A percentile compares a stretch with the other conserved stretches of the same genome.
These are phyloP conservation scores for Hylaeus anthracinus DNA, from an alignment of 1,140 invertebrate genomes.

Conservation along the genomic window DNA sequence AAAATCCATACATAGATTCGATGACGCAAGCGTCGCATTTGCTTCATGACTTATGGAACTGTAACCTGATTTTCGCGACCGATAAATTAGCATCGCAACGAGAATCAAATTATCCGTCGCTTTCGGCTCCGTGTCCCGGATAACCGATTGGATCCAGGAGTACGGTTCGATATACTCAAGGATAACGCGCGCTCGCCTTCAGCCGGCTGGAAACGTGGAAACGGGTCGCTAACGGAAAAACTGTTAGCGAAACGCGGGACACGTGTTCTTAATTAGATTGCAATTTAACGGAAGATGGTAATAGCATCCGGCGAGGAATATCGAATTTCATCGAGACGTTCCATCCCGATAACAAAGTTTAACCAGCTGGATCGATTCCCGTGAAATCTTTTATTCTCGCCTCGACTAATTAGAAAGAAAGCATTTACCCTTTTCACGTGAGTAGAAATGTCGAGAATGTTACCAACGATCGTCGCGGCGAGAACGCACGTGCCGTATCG, in stretches of 20 bases:
- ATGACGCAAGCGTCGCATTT: not conserved
- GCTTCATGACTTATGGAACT: constrained; percentile 23
- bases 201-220: not conserved
- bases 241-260: not conserved
- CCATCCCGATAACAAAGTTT: not conserved
- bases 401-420: not conserved
- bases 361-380: not conserved
- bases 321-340: not conserved
- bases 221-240: not conserved
- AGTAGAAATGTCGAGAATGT: not conserved
- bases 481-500: not conserved
- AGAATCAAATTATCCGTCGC: constrained; percentile 24
- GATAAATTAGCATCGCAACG: constrained; percentile 28
- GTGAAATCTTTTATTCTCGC: not conserved
- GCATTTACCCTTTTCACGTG: not conserved
- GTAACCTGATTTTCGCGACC: constrained; percentile 22
- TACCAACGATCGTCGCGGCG: not conserved
- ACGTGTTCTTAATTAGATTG: not conserved
- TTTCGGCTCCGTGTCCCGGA: constrained; percentile 2
- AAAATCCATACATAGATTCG: not conserved
- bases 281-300: not conserved
- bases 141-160: not conserved
- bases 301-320: constrained; percentile 5
- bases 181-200: not conserved
- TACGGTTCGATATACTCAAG: not conserved